Base-by-base conservation (phyloP, 2,888 invertebrate species). In the Nowickia ferox region DNA sequence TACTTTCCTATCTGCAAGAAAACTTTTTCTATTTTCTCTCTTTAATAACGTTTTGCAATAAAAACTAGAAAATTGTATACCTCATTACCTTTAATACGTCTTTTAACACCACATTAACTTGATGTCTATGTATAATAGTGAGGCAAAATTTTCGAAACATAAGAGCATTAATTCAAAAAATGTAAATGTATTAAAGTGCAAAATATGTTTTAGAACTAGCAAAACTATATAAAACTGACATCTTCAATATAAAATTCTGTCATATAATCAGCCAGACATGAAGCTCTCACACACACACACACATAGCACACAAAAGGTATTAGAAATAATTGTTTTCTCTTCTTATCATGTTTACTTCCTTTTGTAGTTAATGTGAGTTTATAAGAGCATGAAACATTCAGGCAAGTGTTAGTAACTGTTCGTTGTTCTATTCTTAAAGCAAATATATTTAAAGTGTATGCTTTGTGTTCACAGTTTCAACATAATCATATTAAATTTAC, bases 401-500 rank as follows among this genome's bases (percentile, higher is more conserved):
- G n/a, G 6, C 53, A 78, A 42, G 68, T 77, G 40, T 30, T 51
- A 22, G 57, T 48, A 40, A 75, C 40, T 61, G 44, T 66, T 17
- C 68, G n/a, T 42, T 80, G n/a, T 42, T 48, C 51, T 5, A 40
- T 10, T 19, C 9, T 42, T 19, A 61, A 5, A 42, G 42, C 42
- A 42, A 59, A n/a, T 19, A 63, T 15, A 66, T 15, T 11, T 19
- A 17, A 15, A 4, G 11, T n/a, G 22, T 38, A 38, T 68, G 44
- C n/a, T 30, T 69, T 76, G 44, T 77, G 53, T 69, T 77, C 63
- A 82, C 55, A 78, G 69, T 71, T 85, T 78, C 63, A 82, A 82
- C 63, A 78, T 85, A 85, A 85, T 82, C 82, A 82, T 65, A 78
- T 85, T 85, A 85, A 75, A 85, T 85, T 74, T 78, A 82, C 68